Percentiles rank a stretch among this genome's conserved stretches.
phyloP scores from a whole-genome alignment of 2,113 vertebrate species.

The Xenopus borealis region DNA sequence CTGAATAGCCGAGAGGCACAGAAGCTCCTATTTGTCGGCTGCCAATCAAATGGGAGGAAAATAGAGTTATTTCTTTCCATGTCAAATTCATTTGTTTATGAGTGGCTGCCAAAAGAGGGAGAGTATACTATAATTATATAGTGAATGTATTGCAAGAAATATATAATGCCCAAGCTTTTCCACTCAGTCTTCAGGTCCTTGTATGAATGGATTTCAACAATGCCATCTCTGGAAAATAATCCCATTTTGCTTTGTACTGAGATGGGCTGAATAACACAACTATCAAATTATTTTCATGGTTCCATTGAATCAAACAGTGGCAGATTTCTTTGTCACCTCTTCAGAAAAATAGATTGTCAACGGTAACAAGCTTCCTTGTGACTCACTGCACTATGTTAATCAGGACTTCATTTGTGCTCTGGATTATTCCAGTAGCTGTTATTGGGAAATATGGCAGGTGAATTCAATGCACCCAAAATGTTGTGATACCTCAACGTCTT shows the following conservation, averaged over 20 bases:
- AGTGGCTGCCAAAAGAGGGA: slow-evolving; percentile 44
- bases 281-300: slow-evolving; percentile 45
- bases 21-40: slow-evolving; percentile 41
- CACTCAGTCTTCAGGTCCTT: slow-evolving; percentile 34
- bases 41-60: slow-evolving; percentile 33
- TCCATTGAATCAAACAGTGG: slow-evolving; percentile 40
- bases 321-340: slow-evolving; percentile 42
- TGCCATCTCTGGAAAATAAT: slow-evolving; percentile 42
- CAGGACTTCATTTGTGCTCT: slow-evolving; percentile 15
- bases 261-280: slow-evolving; percentile 44
- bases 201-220: slow-evolving; percentile 44
- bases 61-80: slow-evolving; percentile 34
- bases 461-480: not conserved
- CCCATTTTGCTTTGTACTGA: slow-evolving; percentile 38
- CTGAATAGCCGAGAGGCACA: slow-evolving; percentile 36
- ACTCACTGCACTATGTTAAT: slow-evolving; percentile 32
- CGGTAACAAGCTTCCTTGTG: slow-evolving; percentile 31
- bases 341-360: slow-evolving; percentile 36
- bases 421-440: not conserved
- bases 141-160: slow-evolving; percentile 45
- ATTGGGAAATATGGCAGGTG: not conserved
- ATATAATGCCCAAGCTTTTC: slow-evolving; percentile 45
- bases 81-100: slow-evolving; percentile 47
- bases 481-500: not conserved
- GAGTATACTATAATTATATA: slow-evolving; percentile 46